Conservation (phyloP, 2,797 vertebrate species). For the Myiothlypis chrysogaster region DNA sequence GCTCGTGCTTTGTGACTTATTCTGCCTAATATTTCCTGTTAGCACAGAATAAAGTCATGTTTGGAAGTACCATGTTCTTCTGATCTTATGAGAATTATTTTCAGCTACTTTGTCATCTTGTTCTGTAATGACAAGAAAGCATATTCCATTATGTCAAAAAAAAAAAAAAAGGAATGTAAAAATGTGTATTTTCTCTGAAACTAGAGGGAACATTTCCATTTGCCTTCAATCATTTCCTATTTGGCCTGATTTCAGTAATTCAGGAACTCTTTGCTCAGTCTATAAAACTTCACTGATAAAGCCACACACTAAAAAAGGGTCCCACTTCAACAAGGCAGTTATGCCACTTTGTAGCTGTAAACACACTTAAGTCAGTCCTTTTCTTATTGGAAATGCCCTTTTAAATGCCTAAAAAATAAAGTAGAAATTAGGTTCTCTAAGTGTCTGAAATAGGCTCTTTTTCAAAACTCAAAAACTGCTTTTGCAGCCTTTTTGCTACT, state of each 20-base stretch:
- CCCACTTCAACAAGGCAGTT: background rate
- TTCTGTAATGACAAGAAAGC: background rate
- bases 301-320: background rate
- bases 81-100: background rate
- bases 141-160: background rate
- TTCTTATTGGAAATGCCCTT: background rate
- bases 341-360: background rate
- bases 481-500: background rate
- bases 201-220: background rate
- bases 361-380: background rate
- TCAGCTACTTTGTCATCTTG: background rate
- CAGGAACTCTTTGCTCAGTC: background rate
- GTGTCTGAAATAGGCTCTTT: background rate
- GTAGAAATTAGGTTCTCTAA: background rate
- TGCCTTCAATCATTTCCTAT: background rate
- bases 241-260: background rate
- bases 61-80: background rate
- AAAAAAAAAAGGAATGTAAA: background rate
- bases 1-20: background rate
- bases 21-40: background rate
- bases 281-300: background rate
- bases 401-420: background rate
- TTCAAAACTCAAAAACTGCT: background rate
- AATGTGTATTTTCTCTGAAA: background rate
- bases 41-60: background rate